These are phyloP conservation scores for Campylomormyrus numenius DNA, from an alignment of 2,113 vertebrate species.

Conservation along the genomic window DNA sequence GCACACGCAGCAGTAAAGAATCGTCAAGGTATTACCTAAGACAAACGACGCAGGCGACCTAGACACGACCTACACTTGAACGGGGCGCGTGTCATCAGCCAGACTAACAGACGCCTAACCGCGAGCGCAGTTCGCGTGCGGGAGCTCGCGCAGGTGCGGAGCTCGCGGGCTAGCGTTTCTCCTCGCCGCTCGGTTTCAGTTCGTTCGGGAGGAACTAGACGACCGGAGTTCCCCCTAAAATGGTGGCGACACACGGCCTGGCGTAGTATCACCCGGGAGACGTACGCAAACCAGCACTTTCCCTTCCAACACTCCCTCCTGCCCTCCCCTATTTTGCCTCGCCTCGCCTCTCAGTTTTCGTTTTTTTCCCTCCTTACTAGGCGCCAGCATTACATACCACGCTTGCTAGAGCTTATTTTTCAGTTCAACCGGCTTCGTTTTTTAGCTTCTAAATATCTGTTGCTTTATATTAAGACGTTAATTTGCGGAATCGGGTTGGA, in stretches of 20 bases:
- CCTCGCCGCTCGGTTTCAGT: not conserved
- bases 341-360: constrained; percentile 12
- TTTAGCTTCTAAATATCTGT: not conserved
- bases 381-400: not conserved
- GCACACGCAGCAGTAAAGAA: not conserved
- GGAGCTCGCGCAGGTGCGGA: not conserved
- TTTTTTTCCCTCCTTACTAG: not conserved
- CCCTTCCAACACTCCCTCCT: constrained; percentile 18
- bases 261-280: constrained; percentile 12
- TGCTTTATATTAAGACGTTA: not conserved
- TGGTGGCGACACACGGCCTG: constrained; percentile 35
- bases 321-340: constrained; percentile 28
- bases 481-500: not conserved
- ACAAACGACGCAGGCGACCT: not conserved
- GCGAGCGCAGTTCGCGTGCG: not conserved
- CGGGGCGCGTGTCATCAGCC: not conserved
- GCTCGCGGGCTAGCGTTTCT: not conserved
- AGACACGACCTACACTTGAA: not conserved
- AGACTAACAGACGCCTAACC: not conserved
- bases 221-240: constrained; percentile 43
- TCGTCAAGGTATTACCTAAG: not conserved
- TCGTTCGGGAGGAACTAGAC: not conserved
- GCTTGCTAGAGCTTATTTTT: not conserved
- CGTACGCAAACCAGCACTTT: constrained; percentile 24
- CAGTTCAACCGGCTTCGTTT: not conserved